These are phyloP conservation scores for Macrotis lagotis DNA, from an alignment of 2,113 vertebrate genomes.

Conservation along the genomic window DNA sequence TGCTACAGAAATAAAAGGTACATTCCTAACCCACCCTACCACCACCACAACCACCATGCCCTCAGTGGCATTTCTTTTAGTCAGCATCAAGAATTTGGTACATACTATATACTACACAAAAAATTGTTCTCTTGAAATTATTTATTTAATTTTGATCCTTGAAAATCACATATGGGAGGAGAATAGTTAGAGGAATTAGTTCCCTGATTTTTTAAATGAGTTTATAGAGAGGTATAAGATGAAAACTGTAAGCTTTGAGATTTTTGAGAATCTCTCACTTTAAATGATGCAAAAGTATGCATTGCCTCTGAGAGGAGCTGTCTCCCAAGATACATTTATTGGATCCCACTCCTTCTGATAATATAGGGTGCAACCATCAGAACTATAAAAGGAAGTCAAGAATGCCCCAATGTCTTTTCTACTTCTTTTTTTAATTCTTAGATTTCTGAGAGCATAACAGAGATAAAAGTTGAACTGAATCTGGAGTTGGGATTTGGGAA, in stretches of 20 bases:
- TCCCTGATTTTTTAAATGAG: no score
- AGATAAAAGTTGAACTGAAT: not conserved
- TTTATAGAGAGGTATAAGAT: no score
- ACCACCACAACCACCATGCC: no score
- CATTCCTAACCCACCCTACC: not conserved
- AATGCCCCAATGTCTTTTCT: not conserved
- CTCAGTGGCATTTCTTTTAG: not conserved
- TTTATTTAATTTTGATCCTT: constrained; percentile 7
- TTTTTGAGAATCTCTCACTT: no score
- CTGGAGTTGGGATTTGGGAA: not conserved
- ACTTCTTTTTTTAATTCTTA: not conserved
- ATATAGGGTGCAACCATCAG: not conserved
- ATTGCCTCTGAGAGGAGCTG: not conserved
- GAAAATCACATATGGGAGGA: not conserved
- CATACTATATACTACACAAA: not conserved
- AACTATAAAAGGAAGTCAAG: not conserved
- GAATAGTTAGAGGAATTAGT: not conserved
- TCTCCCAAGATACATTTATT: not conserved
- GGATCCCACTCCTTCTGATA: not conserved
- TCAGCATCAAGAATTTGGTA: not conserved
- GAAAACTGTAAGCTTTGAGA: no score
- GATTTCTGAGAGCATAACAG: not conserved
- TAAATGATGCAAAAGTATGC: not conserved
- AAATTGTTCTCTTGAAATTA: not conserved
- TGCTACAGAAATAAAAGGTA: not conserved